Conservation (phyloP, 1,140 invertebrate species). For the Eciton burchellii region DNA sequence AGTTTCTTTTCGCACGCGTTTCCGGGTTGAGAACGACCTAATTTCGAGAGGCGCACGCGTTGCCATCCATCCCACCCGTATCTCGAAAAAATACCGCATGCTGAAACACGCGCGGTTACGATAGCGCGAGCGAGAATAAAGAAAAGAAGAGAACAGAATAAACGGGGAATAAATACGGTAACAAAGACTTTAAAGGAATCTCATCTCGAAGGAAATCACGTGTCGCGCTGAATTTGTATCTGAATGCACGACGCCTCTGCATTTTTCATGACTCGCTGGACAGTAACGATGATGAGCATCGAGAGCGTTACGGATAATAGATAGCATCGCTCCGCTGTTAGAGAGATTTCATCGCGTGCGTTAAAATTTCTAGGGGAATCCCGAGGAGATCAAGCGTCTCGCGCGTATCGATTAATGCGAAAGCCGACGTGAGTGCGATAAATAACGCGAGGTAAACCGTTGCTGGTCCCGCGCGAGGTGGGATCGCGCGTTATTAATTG, state of each 20-base stretch:
- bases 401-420: too few species aligned
- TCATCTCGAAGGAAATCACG: slow-evolving; percentile 59
- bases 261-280: slow-evolving; percentile 46
- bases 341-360: too few species aligned
- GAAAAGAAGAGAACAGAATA: too few species aligned
- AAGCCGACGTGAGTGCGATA: not conserved
- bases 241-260: slow-evolving; percentile 43
- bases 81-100: slow-evolving; percentile 11
- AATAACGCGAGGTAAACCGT: not conserved
- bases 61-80: slow-evolving; percentile 11
- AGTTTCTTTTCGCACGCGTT: slow-evolving; percentile 34
- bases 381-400: too few species aligned
- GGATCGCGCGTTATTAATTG: not conserved
- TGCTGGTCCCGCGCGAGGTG: too few species aligned
- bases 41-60: slow-evolving; percentile 28
- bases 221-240: slow-evolving; percentile 37
- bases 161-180: slow-evolving; percentile 38
- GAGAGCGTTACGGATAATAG: slow-evolving; percentile 22
- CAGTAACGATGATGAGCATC: slow-evolving; percentile 33
- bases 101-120: slow-evolving; percentile 30
- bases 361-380: too few species aligned
- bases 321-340: not conserved
- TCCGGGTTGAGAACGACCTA: slow-evolving; percentile 29
- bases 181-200: slow-evolving; percentile 57
- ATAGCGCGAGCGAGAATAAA: not conserved